These are phyloP conservation scores for Cepaea nemoralis DNA, from an alignment of 1,140 invertebrate genomes.

Conservation along the genomic window DNA sequence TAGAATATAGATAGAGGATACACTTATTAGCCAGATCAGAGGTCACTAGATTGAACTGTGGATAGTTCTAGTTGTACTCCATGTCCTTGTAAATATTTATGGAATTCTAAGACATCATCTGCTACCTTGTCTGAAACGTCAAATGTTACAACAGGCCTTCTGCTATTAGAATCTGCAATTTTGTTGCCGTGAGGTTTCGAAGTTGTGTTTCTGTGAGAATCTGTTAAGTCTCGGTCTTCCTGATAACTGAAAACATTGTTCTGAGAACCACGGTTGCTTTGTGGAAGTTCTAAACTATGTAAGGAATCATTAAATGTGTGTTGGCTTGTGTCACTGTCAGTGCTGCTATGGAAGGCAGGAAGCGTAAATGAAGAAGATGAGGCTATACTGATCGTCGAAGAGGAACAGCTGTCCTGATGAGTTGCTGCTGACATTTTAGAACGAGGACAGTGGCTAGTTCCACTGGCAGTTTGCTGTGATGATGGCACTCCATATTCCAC, in stretches of 20 bases:
- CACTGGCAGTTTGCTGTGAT: not conserved
- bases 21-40: slow-evolving; percentile 36
- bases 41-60: slow-evolving; percentile 54
- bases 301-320: not conserved
- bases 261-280: not conserved
- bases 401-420: not conserved
- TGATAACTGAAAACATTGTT: not conserved
- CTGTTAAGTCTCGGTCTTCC: not conserved
- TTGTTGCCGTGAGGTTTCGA: not conserved
- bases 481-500: not conserved
- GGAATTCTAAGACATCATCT: slow-evolving; percentile 53
- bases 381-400: not conserved
- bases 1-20: not conserved
- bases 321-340: not conserved
- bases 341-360: slow-evolving; percentile 21
- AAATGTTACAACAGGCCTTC: not conserved
- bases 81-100: slow-evolving; percentile 53
- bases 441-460: too few relatives aligned
- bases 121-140: slow-evolving; percentile 44
- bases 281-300: not conserved
- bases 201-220: not conserved
- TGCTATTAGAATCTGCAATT: not conserved
- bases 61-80: slow-evolving; percentile 56
- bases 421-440: not conserved
- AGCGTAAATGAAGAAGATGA: slow-evolving; percentile 18